Base-by-base conservation (phyloP, 2,113 vertebrate species). In the Marmota monax region DNA sequence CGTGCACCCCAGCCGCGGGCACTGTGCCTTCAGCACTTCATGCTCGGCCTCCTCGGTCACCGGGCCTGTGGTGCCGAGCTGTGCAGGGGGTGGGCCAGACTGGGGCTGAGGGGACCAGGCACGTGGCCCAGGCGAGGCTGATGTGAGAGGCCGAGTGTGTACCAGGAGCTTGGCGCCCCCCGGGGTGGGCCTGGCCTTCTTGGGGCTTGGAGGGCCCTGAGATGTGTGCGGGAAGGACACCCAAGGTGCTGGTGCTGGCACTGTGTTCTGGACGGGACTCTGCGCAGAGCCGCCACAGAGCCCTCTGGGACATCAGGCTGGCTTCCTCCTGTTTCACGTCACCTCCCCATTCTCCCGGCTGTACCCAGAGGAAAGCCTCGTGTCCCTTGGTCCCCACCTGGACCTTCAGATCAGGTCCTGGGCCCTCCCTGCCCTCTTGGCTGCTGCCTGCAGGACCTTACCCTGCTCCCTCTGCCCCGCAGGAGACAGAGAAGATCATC, bases 401-500 rank as follows among this genome's bases (percentile, higher is more conserved):
- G 63, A 3, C 14, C 45, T 73, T 17, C 39, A 14, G 53, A 6
- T 63, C 16, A 0, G 2, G 3, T 3, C 11, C 53, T 20, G 53
- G 45, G 45, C 45, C 45, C 45, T 45, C 45, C 8, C 45, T 45
- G 45, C 45, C 45, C 45, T 45, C 45, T 45, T 3, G 53, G 27
- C 53, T 27, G 45, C 9, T 7, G 4, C 8, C 63, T 39, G 6
- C 18, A 5, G 0, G 0, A 0, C 0, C 79, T 96, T 7, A 91
- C 2, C 11, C 8, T 56, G 88, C 70, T 86, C 34, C 0, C 0
- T 72, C 23, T 27, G 0, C 69, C 51, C 1, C 0, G 5, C 97
- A 99, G 99, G 99, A 99, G 98, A 99, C 99, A 0, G 99, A 99
- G 97, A 99, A 99, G 98, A 99, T 99, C 96, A 99, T 99, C 5